phyloP scores from a whole-genome alignment of 2,113 vertebrate species.

The Notarius quadriscutis region DNA sequence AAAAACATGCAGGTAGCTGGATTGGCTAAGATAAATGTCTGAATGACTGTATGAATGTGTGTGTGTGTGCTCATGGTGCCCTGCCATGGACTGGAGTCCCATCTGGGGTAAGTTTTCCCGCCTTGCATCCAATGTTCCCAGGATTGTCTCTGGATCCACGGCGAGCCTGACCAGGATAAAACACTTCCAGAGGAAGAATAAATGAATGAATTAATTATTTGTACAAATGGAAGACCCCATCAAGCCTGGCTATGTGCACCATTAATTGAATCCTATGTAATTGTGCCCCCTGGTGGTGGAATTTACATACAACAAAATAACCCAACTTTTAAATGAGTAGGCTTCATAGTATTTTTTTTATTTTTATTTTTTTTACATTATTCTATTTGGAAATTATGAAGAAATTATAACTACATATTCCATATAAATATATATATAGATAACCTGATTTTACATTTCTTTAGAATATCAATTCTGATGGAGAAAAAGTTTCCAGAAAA shows the following conservation, averaged over 20 bases:
- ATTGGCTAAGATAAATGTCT: background rate
- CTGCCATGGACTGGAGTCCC: too few relatives aligned
- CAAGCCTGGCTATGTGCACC: background rate
- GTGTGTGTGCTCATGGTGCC: background rate
- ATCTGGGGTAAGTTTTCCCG: background rate
- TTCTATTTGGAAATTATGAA: background rate
- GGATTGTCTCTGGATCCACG: background rate
- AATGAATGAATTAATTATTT: background rate
- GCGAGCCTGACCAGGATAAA: background rate
- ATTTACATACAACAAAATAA: background rate
- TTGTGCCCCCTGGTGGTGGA: conserved; percentile 30
- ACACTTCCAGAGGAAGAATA: background rate
- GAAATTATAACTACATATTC: background rate
- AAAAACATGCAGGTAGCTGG: background rate
- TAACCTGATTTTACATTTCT: background rate
- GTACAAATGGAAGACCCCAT: background rate
- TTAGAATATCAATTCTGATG: background rate
- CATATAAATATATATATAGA: too few relatives aligned
- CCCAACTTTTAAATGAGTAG: background rate
- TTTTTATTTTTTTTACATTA: background rate
- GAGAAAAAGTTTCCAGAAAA: background rate
- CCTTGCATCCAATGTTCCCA: background rate
- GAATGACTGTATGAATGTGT: background rate
- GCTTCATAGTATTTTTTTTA: background rate
- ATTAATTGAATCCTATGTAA: conserved; percentile 15